Percentiles rank a stretch among this genome's conserved stretches.
phyloP scores from a whole-genome alignment of 2,113 vertebrate species.

The Microcebus tavaratra region DNA sequence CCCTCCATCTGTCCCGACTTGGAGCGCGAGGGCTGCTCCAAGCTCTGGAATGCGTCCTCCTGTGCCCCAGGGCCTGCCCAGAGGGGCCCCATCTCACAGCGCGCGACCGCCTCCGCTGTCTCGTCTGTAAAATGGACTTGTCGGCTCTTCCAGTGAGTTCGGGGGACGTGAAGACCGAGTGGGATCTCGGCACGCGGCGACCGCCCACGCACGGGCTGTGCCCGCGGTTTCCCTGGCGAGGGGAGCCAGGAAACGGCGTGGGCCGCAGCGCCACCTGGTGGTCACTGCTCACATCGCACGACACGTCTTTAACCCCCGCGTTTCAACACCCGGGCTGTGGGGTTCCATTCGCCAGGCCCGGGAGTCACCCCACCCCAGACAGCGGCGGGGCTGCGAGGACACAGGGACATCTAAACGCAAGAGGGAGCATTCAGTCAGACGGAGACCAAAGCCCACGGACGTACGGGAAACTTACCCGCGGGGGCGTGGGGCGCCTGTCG shows the following conservation, averaged over 20 bases:
- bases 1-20: background rate
- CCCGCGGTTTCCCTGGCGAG: rapidly evolving
- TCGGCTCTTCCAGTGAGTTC: background rate
- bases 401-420: background rate
- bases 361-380: background rate
- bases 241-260: background rate
- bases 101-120: background rate
- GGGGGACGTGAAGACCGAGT: background rate
- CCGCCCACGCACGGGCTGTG: rapidly evolving
- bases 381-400: background rate
- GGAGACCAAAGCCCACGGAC: background rate
- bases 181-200: background rate
- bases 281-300: background rate
- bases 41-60: background rate
- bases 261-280: slow-evolving; percentile 20
- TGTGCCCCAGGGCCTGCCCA: background rate
- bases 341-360: background rate
- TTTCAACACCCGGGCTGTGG: background rate
- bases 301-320: rapidly evolving
- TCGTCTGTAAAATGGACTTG: background rate
- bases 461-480: background rate
- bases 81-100: too few species aligned
- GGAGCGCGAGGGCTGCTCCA: background rate
- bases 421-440: background rate
- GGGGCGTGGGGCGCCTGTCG: background rate